A percentile compares a stretch with the other conserved stretches of the same genome.
These are phyloP conservation scores for Oncorhynchus mykiss DNA, from an alignment of 2,113 vertebrate genomes.

Conservation along the genomic window DNA sequence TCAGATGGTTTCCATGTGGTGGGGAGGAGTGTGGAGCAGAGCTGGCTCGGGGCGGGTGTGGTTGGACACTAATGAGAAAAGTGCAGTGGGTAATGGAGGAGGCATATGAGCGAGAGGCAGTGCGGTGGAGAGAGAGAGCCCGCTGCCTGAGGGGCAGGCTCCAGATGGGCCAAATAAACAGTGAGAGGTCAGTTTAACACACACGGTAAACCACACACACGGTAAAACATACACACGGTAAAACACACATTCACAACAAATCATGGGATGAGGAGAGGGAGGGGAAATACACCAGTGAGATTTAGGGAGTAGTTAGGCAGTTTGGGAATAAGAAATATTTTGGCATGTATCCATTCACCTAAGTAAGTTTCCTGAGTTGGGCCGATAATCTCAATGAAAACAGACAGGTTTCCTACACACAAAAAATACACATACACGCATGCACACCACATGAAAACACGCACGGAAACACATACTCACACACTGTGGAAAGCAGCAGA, in stretches of 20 bases:
- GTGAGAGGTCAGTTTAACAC: constrained; percentile 32
- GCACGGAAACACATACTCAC: neutral
- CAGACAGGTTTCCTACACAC: constrained; percentile 23
- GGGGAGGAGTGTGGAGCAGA: constrained; percentile 41
- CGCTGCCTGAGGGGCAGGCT: constrained; percentile 47
- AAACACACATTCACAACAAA: constrained; percentile 10
- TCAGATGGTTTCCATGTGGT: constrained; percentile 80
- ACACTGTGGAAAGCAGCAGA: neutral
- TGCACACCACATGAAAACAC: neutral
- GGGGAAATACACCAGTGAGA: constrained; percentile 49
- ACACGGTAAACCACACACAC: constrained; percentile 49
- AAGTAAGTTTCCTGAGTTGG: constrained; percentile 46
- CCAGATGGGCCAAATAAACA: constrained; percentile 67
- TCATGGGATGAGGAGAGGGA: constrained; percentile 22
- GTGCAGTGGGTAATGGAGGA: constrained; percentile 70
- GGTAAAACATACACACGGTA: constrained; percentile 17
- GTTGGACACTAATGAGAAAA: constrained; percentile 75
- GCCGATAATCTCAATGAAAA: constrained; percentile 37
- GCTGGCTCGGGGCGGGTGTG: constrained; percentile 72
- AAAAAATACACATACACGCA: neutral
- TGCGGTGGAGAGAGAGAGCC: constrained; percentile 29
- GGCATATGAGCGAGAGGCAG: constrained; percentile 45
- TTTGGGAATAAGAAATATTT: constrained; percentile 36
- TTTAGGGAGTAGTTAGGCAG: constrained; percentile 31
- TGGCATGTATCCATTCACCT: constrained; percentile 40